Evolutionary conservation across 2,888 invertebrate species (phyloP), one percentile per base, ranked within the genome.

Genomic region (Alitta virens): DNA sequence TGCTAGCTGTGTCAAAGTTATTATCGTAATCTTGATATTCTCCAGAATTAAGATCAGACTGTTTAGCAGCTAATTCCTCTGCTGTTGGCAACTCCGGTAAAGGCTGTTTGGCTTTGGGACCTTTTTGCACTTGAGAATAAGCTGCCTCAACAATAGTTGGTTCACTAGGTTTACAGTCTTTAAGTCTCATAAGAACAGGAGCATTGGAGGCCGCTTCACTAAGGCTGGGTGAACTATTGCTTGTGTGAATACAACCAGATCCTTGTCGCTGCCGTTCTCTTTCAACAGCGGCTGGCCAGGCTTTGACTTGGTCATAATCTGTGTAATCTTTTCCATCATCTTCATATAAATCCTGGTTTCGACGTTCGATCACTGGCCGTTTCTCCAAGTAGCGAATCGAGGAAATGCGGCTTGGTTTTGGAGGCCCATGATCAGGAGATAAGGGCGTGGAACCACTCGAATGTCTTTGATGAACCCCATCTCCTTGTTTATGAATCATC

Each of bases 381-480:
- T 73, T 65, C 52, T 74, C 72, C 24, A 43, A 27, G 26, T 51
- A 53, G 63, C 76, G 78, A 46, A 82, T 71, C 2, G 82, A 81
- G 2, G 83, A 83, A 33, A 83, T 74, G 50, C 84, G 76, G 70
- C 83, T 82, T 23, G 84, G 84, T 72, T 84, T 84, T 33, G 80
- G 81, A 5, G 82, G 82, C 2, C 81, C 75, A 14, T 74, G 68
- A 46, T 46, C 46, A 18, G n/a, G 18, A 46, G n/a, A 18, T 46
- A 46, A 46, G 5, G 46, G 21, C 46, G 46, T 12, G 5, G 46
- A 46, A 18, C 18, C n/a, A n/a, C 18, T 18, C 9, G 18, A 21
- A 46, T 18, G n/a, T 18, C 46, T 46, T 16, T n/a, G n/a, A n/a
- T 46, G 5, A 40, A 16, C 12, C 3, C 18, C n/a, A 33, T 33